Percentiles rank a stretch among this genome's conserved stretches.
These are phyloP conservation scores for Callionymus lyra DNA, from an alignment of 2,113 vertebrate genomes.

Conservation along the genomic window DNA sequence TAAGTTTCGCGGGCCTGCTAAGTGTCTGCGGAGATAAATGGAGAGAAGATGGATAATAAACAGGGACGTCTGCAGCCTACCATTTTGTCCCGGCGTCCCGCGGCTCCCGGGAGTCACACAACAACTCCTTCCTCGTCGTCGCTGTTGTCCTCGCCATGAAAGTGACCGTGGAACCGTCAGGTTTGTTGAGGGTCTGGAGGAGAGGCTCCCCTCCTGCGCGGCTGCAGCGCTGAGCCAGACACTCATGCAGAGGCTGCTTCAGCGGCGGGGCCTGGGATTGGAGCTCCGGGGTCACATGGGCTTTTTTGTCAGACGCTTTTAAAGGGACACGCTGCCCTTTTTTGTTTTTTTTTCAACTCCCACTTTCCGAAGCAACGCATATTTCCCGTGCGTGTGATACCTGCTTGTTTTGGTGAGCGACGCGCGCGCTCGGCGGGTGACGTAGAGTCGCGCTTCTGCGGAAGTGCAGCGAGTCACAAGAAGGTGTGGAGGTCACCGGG, in stretches of 20 bases:
- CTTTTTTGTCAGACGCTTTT: conserved; percentile 76
- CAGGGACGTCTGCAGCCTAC: conserved; percentile 62
- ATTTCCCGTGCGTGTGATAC: conserved; percentile 16
- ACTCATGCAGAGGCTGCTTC: conserved; percentile 70
- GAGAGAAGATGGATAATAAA: conserved; percentile 31
- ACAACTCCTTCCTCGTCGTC: conserved; percentile 65
- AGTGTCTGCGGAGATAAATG: conserved; percentile 48
- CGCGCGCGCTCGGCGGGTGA: conserved; percentile 10
- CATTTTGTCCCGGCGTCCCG: conserved; percentile 76
- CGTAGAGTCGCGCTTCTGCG: background rate
- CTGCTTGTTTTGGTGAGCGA: conserved; percentile 11
- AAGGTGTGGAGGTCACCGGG: background rate
- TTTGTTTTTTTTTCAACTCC: background rate
- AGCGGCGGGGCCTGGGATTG: conserved; percentile 76
- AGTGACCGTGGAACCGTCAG: conserved; percentile 57
- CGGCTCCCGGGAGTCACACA: conserved; percentile 67
- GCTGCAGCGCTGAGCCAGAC: conserved; percentile 63
- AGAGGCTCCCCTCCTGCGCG: conserved; percentile 31
- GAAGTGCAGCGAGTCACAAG: background rate
- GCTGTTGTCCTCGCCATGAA: conserved; percentile 73
- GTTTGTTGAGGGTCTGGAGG: conserved; percentile 42
- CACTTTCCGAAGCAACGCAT: background rate
- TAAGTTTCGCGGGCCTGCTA: conserved; percentile 60
- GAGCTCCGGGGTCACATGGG: conserved; percentile 84
- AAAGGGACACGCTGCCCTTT: conserved; percentile 75